A percentile compares a stretch with the other conserved stretches of the same genome.
Conservation (phyloP, 2,113 vertebrate genomes). For the Panurus biarmicus region DNA sequence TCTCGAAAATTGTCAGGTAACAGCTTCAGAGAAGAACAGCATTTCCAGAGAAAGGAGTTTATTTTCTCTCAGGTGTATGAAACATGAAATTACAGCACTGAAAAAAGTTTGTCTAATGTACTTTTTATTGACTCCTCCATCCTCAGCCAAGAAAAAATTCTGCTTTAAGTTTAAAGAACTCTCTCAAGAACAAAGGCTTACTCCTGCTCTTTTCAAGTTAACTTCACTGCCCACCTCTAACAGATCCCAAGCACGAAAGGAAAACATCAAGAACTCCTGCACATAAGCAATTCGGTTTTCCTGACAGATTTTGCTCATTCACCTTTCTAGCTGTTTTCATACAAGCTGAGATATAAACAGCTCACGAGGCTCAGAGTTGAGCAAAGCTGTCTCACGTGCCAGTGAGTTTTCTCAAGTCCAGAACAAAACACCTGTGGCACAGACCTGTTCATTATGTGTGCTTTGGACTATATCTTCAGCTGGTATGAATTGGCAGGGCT, state of each 20-base stretch:
- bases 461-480: neutral
- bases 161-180: constrained; percentile 24
- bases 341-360: neutral
- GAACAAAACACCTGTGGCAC: neutral
- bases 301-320: neutral
- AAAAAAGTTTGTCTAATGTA: constrained; percentile 26
- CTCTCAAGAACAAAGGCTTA: constrained; percentile 21
- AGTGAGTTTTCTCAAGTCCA: neutral
- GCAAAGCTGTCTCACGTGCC: neutral
- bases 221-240: neutral
- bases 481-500: neutral
- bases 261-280: neutral
- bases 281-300: neutral
- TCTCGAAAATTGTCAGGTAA: neutral
- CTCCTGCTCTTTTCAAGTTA: neutral
- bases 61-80: neutral
- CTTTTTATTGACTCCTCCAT: neutral
- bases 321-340: neutral
- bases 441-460: neutral
- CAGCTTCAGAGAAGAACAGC: constrained; percentile 9
- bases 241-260: neutral
- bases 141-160: neutral
- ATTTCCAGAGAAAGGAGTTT: neutral
- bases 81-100: neutral
- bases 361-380: neutral